A percentile compares a stretch with the other conserved stretches of the same genome.
These are phyloP conservation scores for Caenorhabditis sp. DNA, from an alignment of 2,888 invertebrate genomes.

Conservation along the genomic window DNA sequence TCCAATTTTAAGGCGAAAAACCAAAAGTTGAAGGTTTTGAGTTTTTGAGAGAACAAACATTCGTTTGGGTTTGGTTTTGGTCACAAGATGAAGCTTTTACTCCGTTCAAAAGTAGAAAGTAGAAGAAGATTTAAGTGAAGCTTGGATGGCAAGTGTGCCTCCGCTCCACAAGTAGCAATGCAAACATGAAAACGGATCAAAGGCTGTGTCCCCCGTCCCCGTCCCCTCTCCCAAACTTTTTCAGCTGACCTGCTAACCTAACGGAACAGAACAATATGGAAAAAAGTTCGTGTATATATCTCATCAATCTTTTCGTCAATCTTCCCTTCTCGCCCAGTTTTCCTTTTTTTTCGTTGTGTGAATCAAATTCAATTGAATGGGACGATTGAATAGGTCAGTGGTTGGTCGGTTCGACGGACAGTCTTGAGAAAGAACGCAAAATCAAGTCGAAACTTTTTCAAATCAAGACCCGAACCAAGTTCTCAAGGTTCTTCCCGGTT, in stretches of 20 bases:
- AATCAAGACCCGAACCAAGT: conserved; percentile 5
- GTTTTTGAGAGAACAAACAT: conserved; percentile 1
- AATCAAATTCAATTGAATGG: background rate
- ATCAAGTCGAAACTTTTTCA: background rate
- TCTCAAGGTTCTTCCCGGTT: conserved; percentile 14
- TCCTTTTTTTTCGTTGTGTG: background rate
- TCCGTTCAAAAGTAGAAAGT: background rate
- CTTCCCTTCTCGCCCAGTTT: too few species aligned
- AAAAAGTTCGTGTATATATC: conserved; percentile 26
- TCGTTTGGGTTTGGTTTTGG: too few species aligned
- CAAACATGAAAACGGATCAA: conserved; percentile 52
- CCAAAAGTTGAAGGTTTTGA: too few species aligned
- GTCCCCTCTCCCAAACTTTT: background rate
- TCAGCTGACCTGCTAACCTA: conserved; percentile 59
- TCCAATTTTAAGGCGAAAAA: too few species aligned
- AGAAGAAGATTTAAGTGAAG: too few species aligned
- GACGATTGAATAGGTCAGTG: too few species aligned
- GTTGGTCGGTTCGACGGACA: too few species aligned
- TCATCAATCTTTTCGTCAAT: conserved; percentile 33
- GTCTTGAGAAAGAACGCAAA: too few species aligned
- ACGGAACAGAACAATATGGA: conserved; percentile 43
- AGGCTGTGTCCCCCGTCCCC: conserved; percentile 16
- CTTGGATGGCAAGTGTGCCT: conserved; percentile 29
- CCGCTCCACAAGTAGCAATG: conserved; percentile 52
- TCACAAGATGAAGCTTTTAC: background rate